Percentiles rank a stretch among this genome's conserved stretches.
phyloP scores from a whole-genome alignment of 2,113 vertebrate species.

The Murina feae region DNA sequence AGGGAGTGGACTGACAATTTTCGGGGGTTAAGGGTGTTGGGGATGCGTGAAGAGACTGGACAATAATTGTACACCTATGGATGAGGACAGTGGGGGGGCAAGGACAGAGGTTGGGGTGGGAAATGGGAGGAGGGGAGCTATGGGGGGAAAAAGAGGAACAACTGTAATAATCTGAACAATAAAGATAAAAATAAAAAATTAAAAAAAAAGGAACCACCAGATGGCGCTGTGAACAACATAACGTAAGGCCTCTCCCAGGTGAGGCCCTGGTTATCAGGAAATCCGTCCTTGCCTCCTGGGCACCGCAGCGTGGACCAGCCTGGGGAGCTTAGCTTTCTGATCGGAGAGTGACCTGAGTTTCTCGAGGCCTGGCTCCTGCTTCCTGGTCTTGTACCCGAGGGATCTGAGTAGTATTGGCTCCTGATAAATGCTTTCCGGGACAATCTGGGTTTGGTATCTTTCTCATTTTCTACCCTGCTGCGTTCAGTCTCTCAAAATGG shows the following conservation, averaged over 20 bases:
- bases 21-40: no score
- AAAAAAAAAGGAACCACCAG: no score
- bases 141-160: no score
- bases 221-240: background rate
- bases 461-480: constrained; percentile 67
- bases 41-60: no score
- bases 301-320: background rate
- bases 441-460: constrained; percentile 55
- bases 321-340: background rate
- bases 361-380: background rate
- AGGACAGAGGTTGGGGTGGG: no score
- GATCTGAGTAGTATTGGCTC: background rate
- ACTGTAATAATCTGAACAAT: no score
- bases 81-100: no score
- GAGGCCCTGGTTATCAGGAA: no score
- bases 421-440: constrained; percentile 47
- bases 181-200: no score
- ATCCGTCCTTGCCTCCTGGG: background rate
- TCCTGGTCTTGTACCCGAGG: background rate
- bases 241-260: fast-evolving
- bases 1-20: no score
- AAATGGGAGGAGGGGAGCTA: no score
- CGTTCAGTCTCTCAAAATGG: constrained; percentile 44
- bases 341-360: background rate
- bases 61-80: no score